Conservation (phyloP, 2,797 vertebrate genomes). For the Ficedula albicollis region DNA sequence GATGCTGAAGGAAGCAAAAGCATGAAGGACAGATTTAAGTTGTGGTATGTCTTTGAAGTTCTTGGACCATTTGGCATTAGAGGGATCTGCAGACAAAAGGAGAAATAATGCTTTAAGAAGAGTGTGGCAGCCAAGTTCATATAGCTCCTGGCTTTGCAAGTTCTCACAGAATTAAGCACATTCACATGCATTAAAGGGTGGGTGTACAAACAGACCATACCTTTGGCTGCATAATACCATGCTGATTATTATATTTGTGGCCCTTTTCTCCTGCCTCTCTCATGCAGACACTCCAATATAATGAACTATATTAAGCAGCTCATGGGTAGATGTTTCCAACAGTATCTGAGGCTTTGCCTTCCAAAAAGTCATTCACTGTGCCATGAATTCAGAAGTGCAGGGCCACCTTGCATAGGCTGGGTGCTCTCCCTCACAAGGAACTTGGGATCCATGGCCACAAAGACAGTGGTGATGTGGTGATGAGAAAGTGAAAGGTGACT, state of each 20-base stretch:
- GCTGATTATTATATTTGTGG: background rate
- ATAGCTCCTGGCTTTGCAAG: background rate
- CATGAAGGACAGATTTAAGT: background rate
- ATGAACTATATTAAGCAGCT: background rate
- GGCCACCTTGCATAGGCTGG: background rate
- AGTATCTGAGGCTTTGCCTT: background rate
- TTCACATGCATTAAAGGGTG: background rate
- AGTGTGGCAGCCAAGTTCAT: background rate
- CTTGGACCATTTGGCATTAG: background rate
- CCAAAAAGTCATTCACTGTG: background rate
- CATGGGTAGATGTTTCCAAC: background rate
- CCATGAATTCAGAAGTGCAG: background rate
- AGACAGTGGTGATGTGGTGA: background rate
- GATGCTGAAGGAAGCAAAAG: background rate
- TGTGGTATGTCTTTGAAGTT: background rate
- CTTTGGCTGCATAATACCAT: background rate
- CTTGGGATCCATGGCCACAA: background rate
- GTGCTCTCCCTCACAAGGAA: background rate
- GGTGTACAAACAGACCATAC: background rate
- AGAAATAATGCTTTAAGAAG: background rate
- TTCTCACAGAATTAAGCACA: background rate
- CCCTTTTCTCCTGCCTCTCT: background rate
- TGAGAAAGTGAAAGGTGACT: background rate
- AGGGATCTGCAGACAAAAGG: background rate
- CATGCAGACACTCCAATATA: background rate